Conservation (phyloP, 2,888 invertebrate genomes). For the Agrilus cyanescens region DNA sequence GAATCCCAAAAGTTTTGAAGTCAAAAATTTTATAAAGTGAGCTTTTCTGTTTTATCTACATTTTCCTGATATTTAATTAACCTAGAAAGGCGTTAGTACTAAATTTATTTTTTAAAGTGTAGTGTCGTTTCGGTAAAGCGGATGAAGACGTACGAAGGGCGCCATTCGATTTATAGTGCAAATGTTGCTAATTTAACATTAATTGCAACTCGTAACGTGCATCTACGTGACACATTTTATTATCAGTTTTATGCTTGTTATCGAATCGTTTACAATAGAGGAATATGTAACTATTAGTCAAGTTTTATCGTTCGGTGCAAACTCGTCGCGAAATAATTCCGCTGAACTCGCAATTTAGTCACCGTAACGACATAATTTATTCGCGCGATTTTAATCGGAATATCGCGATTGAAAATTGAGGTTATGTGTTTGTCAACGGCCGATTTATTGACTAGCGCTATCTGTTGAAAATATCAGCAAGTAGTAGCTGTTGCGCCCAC, state of each 20-base stretch:
- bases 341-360: slow-evolving; percentile 2
- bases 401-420: slow-evolving; percentile 15
- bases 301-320: background rate
- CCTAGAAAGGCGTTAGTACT: too few relatives aligned
- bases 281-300: slow-evolving; percentile 3
- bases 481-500: slow-evolving; percentile 20
- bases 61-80: too few relatives aligned
- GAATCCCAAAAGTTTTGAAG: too few relatives aligned
- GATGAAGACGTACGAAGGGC: too few relatives aligned
- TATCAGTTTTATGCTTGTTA: slow-evolving; percentile 11
- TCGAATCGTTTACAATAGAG: slow-evolving; percentile 3
- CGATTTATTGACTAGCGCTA: slow-evolving; percentile 18
- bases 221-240: slow-evolving; percentile 11
- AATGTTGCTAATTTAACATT: slow-evolving; percentile 16
- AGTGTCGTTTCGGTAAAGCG: too few relatives aligned
- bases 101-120: too few relatives aligned
- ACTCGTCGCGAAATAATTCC: background rate
- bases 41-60: too few relatives aligned
- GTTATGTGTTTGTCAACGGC: slow-evolving; percentile 18
- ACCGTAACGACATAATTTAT: slow-evolving; percentile 6
- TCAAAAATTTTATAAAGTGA: too few relatives aligned
- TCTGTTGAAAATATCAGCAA: slow-evolving; percentile 19
- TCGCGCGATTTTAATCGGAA: slow-evolving; percentile 8
- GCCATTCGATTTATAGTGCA: slow-evolving; percentile 13
- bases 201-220: slow-evolving; percentile 13